Evolutionary conservation across 2,797 vertebrate genomes (phyloP), one percentile per base, ranked within the genome.

Genomic region (Propithecus perrieri): DNA sequence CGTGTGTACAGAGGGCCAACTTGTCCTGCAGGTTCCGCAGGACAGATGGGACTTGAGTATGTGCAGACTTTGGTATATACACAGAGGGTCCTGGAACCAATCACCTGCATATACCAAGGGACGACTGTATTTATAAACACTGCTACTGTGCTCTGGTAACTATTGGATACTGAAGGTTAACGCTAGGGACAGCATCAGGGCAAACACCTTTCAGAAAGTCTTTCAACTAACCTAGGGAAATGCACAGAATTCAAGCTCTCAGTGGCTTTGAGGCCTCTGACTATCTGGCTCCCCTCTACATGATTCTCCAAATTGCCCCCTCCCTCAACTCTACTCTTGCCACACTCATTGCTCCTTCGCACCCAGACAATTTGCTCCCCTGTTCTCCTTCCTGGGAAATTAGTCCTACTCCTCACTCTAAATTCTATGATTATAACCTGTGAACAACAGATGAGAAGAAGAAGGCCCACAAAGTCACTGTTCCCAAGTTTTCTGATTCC

Each of bases 71-170:
- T 53, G 48, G 75, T 13, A 50, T 35, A 24, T 24, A 53, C 12
- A 4, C 7, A 43, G 48, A n/a, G 48, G 20, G 20, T 75, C 72
- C 46, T 43, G 43, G 43, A 75, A 48, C 28, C 28, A 75, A 18
- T 10, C 8, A 28, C 20, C 33, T 22, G n/a, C 48, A 53, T 78
- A 53, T 14, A 78, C 48, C 20, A 53, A 35, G 48, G 75, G 75
- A 78, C 11, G 33, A 53, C 48, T 53, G 75, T 53, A 18, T 69
- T 71, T 72, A 61, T 33, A 63, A 55, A 78, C 24, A 67, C 17
- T 71, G 33, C 33, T 55, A 43, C 1, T 14, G 79, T 7, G 28
- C 91, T 89, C 94, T 97, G 92, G 96, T 93, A 97, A 97, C 95
- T 95, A 46, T 81, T 96, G 96, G 89, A 97, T 67, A 65, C n/a